Evolutionary conservation across 1,140 invertebrate genomes (phyloP), one percentile per base, ranked within the genome.

Genomic region (Radopholus similis): DNA sequence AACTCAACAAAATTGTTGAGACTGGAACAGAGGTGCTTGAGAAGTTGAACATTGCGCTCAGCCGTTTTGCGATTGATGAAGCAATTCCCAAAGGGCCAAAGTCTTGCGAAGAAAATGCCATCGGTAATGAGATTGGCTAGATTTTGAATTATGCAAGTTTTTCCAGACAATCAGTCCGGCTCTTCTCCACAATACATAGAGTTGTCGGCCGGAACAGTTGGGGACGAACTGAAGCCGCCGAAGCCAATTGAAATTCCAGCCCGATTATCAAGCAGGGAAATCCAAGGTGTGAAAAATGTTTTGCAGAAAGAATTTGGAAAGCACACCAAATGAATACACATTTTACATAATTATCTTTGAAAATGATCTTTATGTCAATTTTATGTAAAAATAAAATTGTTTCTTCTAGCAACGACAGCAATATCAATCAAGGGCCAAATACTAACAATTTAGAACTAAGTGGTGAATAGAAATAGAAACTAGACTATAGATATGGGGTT

Each of bases 1-100:
- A 68, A 57, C 66, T 68, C 13, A 68, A 56, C 44, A 68, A 53
- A 42, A 66, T 55, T 18, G 56, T 44, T 2, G 49, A 68, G 21
- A 68, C 58, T 6, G 66, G 66, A 2, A 47, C 32, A n/a, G 66
- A 47, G 44, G 66, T 60, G 15, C n/a, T 70, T 18, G 66, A 40
- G 28, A 68, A 18, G 2, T 53, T 68, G 4, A 53, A 55, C 2
- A 30, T 34, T 18, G 57, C 66, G 26, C 37, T 68, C 5, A 53
- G 42, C 2, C 21, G 26, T 11, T 47, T 64, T 66, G 11, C 64
- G 5, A 49, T 66, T 44, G 64, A 66, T 21, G 64, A 49, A 2
- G 40, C 64, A 26, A 66, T 66, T 64, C 64, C 64, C 23, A 66
- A 58, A 62, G 30, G 21, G 15, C 37, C 64, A 6, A 2, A 13